A percentile compares a stretch with the other conserved stretches of the same genome.
phyloP scores from a whole-genome alignment of 2,113 vertebrate genomes.

The Catharus minimus region DNA sequence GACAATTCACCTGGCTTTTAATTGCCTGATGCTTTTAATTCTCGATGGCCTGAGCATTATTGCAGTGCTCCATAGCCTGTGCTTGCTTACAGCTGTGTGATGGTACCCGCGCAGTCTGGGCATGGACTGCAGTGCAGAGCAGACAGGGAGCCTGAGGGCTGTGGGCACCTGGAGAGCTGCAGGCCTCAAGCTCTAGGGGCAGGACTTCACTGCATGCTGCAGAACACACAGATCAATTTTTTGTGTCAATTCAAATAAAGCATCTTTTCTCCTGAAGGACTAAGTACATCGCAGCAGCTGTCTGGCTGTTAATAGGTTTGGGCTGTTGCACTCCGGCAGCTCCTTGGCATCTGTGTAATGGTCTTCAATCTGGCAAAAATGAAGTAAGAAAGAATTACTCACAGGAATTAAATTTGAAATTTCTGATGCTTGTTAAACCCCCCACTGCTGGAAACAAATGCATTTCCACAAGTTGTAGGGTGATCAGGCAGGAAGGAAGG shows the following conservation, averaged over 20 bases:
- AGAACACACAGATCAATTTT: background rate
- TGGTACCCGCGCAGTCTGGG: fast-evolving
- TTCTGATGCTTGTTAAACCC: background rate
- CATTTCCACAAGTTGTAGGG: background rate
- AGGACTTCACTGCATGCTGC: background rate
- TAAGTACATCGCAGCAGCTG: background rate
- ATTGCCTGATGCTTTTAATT: background rate
- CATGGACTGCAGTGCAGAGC: background rate
- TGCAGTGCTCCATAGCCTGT: background rate
- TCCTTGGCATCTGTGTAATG: background rate
- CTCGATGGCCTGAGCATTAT: background rate
- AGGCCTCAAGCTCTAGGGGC: fast-evolving
- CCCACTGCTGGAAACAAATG: background rate
- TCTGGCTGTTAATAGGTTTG: background rate
- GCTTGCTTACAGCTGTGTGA: background rate
- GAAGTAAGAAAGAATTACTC: background rate
- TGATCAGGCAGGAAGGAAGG: background rate
- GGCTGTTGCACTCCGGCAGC: background rate
- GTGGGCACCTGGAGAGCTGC: background rate
- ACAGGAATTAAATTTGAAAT: background rate
- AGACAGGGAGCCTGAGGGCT: background rate
- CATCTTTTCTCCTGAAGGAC: background rate
- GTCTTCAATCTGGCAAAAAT: background rate
- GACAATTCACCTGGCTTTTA: background rate
- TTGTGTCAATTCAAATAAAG: background rate